Conservation (phyloP, 1,140 invertebrate genomes). For the Apis cerana region DNA sequence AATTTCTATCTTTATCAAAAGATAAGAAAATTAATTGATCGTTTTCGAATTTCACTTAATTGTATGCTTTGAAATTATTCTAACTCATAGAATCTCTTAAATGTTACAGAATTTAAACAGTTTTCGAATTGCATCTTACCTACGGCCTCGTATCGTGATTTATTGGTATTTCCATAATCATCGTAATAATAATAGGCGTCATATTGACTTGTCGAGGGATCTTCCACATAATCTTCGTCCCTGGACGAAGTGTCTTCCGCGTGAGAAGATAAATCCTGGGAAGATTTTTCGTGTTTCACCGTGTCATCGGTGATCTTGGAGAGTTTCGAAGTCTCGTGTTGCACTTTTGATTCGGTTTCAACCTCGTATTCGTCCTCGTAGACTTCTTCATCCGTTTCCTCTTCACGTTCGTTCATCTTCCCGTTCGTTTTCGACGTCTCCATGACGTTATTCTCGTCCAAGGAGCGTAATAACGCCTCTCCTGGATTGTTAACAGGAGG, state of each 20-base stretch:
- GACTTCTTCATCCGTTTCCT: conserved; percentile 44
- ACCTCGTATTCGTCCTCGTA: conserved; percentile 53
- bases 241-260: conserved; percentile 15
- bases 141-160: conserved; percentile 48
- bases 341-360: conserved; percentile 39
- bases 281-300: conserved; percentile 27
- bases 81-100: no score
- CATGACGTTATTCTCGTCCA: conserved; percentile 61
- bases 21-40: background rate
- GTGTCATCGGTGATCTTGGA: conserved; percentile 25
- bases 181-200: conserved; percentile 74
- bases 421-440: conserved; percentile 41
- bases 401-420: conserved; percentile 36
- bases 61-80: background rate
- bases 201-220: conserved; percentile 63
- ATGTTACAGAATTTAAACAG: no score
- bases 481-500: conserved; percentile 47
- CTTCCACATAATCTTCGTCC: conserved; percentile 68
- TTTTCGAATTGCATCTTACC: conserved; percentile 47
- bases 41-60: background rate
- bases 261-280: background rate
- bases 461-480: conserved; percentile 40
- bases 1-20: background rate
- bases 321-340: background rate
- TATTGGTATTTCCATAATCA: conserved; percentile 72